phyloP scores from a whole-genome alignment of 2,797 vertebrate species.

The Neosilurus hyrtlii region DNA sequence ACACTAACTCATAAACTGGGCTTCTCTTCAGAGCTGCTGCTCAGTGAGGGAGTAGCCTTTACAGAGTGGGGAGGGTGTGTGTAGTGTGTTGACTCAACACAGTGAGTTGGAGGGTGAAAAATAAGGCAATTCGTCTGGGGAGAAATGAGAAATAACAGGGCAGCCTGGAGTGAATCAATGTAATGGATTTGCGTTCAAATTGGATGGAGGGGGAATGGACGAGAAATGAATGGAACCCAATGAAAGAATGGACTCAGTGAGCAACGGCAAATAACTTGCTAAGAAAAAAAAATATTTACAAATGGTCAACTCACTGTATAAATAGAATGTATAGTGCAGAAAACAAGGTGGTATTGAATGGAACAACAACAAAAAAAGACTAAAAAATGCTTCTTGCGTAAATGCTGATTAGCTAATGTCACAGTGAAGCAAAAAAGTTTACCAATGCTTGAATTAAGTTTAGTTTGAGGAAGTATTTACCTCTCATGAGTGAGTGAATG shows the following conservation, averaged over 20 bases:
- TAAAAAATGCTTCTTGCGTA: not conserved
- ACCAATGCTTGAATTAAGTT: not conserved
- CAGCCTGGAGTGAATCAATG: conserved; percentile 67
- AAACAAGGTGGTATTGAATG: not conserved
- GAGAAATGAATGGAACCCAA: conserved; percentile 53
- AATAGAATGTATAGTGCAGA: not conserved
- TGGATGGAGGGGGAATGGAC: conserved; percentile 46
- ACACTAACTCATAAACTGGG: conserved; percentile 41
- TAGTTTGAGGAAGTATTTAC: not conserved
- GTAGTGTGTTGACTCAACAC: conserved; percentile 61
- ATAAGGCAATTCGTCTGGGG: conserved; percentile 67
- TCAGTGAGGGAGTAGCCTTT: conserved; percentile 22
- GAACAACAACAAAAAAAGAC: not conserved
- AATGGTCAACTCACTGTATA: conserved; percentile 20
- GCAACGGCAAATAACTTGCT: conserved; percentile 53
- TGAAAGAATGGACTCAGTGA: conserved; percentile 56
- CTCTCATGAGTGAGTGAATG: not conserved
- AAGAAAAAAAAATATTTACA: conserved; percentile 21
- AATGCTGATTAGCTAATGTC: not conserved
- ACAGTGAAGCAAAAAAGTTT: not conserved
- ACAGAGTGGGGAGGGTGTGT: conserved; percentile 38
- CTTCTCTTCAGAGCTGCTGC: conserved; percentile 35
- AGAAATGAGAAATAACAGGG: conserved; percentile 70
- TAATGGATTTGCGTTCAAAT: conserved; percentile 69
- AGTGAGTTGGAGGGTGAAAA: conserved; percentile 68